Evolutionary conservation across 2,888 invertebrate species (phyloP).

Genomic region (Epirrita christyi): DNA sequence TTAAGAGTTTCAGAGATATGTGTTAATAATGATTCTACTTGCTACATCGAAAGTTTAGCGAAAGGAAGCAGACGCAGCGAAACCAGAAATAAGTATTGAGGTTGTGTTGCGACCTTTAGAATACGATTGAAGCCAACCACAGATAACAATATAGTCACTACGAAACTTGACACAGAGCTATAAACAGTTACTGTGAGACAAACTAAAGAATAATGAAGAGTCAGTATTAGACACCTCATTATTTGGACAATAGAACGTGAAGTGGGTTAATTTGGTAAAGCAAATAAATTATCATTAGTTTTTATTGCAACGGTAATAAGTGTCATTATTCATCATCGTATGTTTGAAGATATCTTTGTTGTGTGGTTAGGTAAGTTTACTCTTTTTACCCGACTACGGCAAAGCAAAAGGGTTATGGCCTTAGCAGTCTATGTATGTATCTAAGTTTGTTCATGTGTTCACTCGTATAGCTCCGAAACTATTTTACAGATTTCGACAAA

Average conservation of each 20-base stretch:
- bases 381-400: no score
- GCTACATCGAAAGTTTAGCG: constrained; percentile 12
- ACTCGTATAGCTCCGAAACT: no score
- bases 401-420: no score
- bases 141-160: constrained; percentile 4
- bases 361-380: constrained; percentile 14
- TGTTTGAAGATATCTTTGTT: constrained; percentile 9
- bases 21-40: no score
- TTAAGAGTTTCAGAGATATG: no score
- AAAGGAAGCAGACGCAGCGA: constrained; percentile 31
- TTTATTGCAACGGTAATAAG: constrained; percentile 18
- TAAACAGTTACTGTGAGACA: constrained; percentile 1
- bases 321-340: constrained; percentile 15
- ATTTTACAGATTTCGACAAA: no score
- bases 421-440: no score
- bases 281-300: constrained; percentile 12
- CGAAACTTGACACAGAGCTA: background rate
- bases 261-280: constrained; percentile 24
- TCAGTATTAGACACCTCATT: background rate
- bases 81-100: constrained; percentile 43
- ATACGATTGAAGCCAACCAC: background rate
- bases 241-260: constrained; percentile 23
- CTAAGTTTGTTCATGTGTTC: no score
- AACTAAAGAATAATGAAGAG: background rate
- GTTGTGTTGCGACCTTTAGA: constrained; percentile 42